Conservation (phyloP, 2,797 vertebrate genomes). For the Peromyscus aztecus region DNA sequence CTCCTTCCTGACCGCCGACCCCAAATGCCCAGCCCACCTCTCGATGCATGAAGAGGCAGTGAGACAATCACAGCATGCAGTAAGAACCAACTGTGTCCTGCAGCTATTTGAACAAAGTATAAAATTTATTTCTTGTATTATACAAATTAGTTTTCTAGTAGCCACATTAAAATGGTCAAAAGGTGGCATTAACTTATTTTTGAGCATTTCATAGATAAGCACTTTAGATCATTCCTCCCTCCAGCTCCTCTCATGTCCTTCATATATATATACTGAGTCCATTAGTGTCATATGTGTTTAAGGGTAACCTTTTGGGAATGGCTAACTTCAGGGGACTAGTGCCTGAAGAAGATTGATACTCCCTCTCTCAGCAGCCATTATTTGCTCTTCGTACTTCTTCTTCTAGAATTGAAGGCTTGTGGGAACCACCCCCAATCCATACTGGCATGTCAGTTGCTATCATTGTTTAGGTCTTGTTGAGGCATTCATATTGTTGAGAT, state of each 20-base stretch:
- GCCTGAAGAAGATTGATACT: background rate
- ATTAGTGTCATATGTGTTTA: background rate
- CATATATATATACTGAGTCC: background rate
- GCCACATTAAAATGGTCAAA: background rate
- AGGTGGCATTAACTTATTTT: background rate
- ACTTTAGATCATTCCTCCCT: background rate
- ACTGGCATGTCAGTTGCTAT: background rate
- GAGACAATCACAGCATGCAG: background rate
- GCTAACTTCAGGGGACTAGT: background rate
- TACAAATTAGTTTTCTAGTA: background rate
- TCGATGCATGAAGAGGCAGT: too few relatives aligned
- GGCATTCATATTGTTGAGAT: background rate
- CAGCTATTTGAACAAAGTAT: background rate
- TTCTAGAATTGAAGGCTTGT: background rate
- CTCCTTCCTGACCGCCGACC: background rate
- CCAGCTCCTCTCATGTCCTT: background rate
- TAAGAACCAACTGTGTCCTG: background rate
- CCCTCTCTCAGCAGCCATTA: background rate
- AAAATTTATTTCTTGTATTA: background rate
- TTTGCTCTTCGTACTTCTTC: background rate
- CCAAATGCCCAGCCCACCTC: background rate
- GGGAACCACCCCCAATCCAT: background rate
- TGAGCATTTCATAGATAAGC: background rate
- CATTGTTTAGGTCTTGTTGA: background rate
- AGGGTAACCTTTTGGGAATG: background rate